Evolutionary conservation across 1,140 invertebrate species (phyloP).

Genomic region (Bradynema listronoti): DNA sequence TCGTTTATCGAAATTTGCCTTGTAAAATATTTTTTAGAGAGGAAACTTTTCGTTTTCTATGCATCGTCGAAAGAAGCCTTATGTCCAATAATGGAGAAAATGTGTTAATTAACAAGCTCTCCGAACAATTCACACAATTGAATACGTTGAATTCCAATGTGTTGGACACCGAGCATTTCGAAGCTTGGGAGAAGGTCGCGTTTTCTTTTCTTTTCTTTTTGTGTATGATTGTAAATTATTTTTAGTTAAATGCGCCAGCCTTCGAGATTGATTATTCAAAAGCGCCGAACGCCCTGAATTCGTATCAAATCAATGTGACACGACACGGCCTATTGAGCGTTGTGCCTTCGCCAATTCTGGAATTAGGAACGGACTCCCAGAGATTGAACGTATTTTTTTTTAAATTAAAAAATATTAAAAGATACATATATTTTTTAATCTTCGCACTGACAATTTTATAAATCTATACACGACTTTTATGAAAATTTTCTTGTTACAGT

Average conservation of each 20-base stretch:
- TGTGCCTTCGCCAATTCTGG: conserved; percentile 35
- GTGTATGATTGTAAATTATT: conserved; percentile 14
- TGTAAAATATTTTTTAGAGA: conserved; percentile 31
- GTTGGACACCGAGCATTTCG: conserved; percentile 43
- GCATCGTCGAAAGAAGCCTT: conserved; percentile 23
- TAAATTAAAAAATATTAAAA: too few species aligned
- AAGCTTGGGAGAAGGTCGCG: conserved; percentile 40
- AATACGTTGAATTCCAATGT: conserved; percentile 20
- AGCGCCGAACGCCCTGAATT: conserved; percentile 47
- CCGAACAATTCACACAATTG: conserved; percentile 13
- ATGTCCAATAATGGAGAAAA: neutral
- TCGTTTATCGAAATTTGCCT: neutral
- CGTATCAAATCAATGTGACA: conserved; percentile 40
- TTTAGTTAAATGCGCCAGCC: conserved; percentile 36
- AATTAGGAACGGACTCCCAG: neutral
- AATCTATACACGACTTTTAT: too few species aligned
- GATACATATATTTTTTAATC: too few species aligned
- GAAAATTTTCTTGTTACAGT: too few species aligned
- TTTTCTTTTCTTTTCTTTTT: conserved; percentile 19
- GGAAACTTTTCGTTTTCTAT: conserved; percentile 48
- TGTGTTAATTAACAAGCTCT: conserved; percentile 6
- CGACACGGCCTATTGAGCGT: conserved; percentile 43
- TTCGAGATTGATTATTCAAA: conserved; percentile 47
- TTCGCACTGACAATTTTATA: too few species aligned
- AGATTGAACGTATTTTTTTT: conserved; percentile 5